Evolutionary conservation across 1,140 invertebrate species (phyloP).

Genomic region (Neodiprion virginianus): DNA sequence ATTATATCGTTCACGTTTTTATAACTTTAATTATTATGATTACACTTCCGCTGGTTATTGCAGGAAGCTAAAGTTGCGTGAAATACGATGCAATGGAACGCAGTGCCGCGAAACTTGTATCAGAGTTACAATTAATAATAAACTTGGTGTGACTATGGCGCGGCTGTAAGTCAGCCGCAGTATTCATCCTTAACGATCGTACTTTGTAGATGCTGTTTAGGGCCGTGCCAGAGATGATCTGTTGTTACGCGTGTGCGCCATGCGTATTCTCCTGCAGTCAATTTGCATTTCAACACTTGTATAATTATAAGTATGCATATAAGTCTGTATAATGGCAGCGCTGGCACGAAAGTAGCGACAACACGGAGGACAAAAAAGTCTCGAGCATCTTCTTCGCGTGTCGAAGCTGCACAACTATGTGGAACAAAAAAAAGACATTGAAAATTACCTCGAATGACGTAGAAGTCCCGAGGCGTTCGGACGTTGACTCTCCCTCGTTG

Average conservation of each 20-base stretch:
- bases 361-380: no score
- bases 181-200: not conserved
- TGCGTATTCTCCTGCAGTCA: no score
- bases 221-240: no score
- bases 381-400: no score
- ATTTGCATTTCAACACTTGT: no score
- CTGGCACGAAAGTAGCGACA: no score
- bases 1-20: not conserved
- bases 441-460: not conserved
- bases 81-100: conserved; percentile 14
- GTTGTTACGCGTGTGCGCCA: no score
- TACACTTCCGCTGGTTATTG: not conserved
- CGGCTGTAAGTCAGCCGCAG: not conserved
- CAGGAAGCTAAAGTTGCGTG: conserved; percentile 14
- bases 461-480: not conserved
- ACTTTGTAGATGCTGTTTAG: not conserved
- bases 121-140: not conserved
- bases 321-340: no score
- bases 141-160: not conserved
- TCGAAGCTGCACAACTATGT: not conserved
- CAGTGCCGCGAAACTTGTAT: not conserved
- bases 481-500: conserved; percentile 18
- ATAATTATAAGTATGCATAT: no score
- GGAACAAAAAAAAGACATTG: not conserved
- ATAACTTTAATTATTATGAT: conserved; percentile 6